Evolutionary conservation across 2,888 invertebrate species (phyloP), one percentile per base, ranked within the genome.

Genomic region (Hymenopus coronatus): DNA sequence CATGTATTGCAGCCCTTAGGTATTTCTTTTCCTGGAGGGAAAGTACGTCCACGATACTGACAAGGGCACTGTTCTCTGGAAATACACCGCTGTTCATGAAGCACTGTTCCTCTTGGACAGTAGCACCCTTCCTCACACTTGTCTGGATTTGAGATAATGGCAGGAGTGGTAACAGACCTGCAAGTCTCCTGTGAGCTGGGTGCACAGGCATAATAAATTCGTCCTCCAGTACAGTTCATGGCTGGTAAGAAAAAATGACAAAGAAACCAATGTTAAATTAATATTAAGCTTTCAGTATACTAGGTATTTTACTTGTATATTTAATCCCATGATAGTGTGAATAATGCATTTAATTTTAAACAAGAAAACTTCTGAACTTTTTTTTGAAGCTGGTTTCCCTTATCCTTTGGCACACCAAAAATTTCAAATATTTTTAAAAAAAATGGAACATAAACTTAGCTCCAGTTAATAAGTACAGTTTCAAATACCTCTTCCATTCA

Each of bases 121-220:
- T 96, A 98, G 92, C 98, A 98, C 0, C 98, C 98, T 92, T 98
- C 98, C 88, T 96, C 96, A 91, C 98, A 98, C 46, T 94, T 93
- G 7, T 94, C 93, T 89, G 94, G 93, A 84, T 92, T 92, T 0
- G 93, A 90, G 85, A 89, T 92, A 40, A 91, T 91, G 3, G 92
- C 90, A 0, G 91, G 90, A 89, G 90, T 28, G 85, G 85, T 54
- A 91, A 91, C 94, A 89, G 95, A 94, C 0, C 96, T 96, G 92
- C 98, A 98, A 81, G 96, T 96, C 2, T 96, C 94, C 92, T 97
- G 97, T 1, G 94, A 93, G 90, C 96, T 94, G 27, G 93, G 92
- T 0, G 97, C 98, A 92, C 98, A 98, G 0, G 97, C 93, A 91
- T 95, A 95, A 94, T 98, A 98, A 2, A 97, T 94, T 91, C 96